phyloP scores from a whole-genome alignment of 2,797 vertebrate genomes.

The Glyptemys insculpta region DNA sequence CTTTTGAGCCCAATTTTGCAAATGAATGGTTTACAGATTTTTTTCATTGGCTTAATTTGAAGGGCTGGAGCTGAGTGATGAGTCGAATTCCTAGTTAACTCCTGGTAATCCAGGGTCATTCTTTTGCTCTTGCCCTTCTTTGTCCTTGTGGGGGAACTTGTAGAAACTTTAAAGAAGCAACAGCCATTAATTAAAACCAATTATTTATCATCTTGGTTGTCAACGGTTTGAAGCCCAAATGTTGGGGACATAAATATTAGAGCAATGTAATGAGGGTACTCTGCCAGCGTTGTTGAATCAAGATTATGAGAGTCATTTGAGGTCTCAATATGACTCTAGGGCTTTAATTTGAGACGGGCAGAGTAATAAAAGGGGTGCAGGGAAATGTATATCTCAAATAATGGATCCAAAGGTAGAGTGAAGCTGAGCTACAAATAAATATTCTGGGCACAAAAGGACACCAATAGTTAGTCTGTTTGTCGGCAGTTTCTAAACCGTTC shows the following conservation, averaged over 20 bases:
- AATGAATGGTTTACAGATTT: background rate
- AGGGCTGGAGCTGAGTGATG: background rate
- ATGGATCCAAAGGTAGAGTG: background rate
- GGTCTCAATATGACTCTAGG: background rate
- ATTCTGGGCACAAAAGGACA: background rate
- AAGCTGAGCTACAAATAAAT: background rate
- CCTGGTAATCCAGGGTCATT: background rate
- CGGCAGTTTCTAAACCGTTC: background rate
- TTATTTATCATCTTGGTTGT: background rate
- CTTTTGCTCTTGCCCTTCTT: background rate
- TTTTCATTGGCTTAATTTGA: background rate
- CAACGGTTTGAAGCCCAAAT: background rate
- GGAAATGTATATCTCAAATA: background rate
- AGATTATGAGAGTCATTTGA: background rate
- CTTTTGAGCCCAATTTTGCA: background rate
- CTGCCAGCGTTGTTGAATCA: background rate
- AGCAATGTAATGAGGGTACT: background rate
- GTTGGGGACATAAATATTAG: background rate
- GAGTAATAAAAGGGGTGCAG: background rate
- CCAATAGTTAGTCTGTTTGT: background rate
- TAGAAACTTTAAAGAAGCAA: background rate
- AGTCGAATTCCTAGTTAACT: background rate
- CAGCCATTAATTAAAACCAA: background rate
- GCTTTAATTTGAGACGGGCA: background rate
- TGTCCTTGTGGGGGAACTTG: background rate